Percentiles rank a stretch among this genome's conserved stretches.
These are phyloP conservation scores for Perizoma flavofasciatum DNA, from an alignment of 2,888 invertebrate genomes.

Conservation along the genomic window DNA sequence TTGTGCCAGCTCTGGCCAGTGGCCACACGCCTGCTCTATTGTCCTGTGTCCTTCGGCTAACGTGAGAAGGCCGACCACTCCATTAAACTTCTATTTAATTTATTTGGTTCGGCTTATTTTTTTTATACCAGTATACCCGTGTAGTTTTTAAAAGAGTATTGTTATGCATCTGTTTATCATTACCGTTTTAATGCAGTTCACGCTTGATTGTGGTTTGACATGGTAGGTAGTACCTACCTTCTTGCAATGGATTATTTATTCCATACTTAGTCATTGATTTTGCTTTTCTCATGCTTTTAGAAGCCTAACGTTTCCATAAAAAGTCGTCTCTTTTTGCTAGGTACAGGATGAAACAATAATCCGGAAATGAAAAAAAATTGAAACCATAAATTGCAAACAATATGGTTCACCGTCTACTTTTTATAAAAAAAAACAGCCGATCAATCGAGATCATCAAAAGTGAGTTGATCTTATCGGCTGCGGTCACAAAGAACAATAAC, in stretches of 20 bases:
- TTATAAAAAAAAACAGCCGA: constrained; percentile 62
- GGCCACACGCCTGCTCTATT: constrained; percentile 58
- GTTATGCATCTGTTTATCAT: constrained; percentile 15
- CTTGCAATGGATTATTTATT: neutral
- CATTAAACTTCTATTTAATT: constrained; percentile 41
- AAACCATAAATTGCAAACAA: constrained; percentile 75
- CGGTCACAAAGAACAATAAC: constrained; percentile 76
- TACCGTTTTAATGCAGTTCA: constrained; percentile 7
- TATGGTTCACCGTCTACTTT: constrained; percentile 59
- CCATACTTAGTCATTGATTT: constrained; percentile 1
- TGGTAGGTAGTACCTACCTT: neutral
- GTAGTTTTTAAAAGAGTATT: constrained; percentile 15
- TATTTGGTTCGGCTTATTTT: constrained; percentile 42
- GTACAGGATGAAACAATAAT: constrained; percentile 48
- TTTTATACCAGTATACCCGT: constrained; percentile 30
- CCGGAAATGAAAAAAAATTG: constrained; percentile 68
- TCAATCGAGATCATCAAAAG: constrained; percentile 69
- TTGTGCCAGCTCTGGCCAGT: constrained; percentile 50
- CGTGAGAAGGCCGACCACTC: constrained; percentile 61
- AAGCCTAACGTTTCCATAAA: constrained; percentile 24
- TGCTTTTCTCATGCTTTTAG: constrained; percentile 7
- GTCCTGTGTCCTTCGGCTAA: constrained; percentile 66
- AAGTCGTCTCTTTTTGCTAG: constrained; percentile 15
- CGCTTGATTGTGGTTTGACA: constrained; percentile 4
- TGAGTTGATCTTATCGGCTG: constrained; percentile 59